Base-by-base conservation (phyloP, 2,797 vertebrate species). In the Ptychadena robeensis region DNA sequence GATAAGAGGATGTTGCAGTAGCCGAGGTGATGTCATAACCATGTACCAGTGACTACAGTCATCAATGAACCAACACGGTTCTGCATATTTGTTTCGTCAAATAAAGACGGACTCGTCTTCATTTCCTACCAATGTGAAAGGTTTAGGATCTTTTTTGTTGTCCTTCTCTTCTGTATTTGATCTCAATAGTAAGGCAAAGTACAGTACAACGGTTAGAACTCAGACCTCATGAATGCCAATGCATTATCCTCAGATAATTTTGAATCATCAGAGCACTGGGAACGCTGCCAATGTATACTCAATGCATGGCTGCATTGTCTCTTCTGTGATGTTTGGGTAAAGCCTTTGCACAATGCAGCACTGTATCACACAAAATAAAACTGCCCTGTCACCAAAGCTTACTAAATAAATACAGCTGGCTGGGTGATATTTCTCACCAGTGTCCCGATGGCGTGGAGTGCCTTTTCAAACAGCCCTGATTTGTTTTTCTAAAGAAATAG, bases 401-500 rank as follows among this genome's bases (percentile, higher is more conserved):
- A 32, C 63, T 80, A 77, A 63, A 80, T 64, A 70, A 87, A 85
- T 75, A 63, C 15, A 87, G 61, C 31, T 40, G 72, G 53, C 69
- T 37, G 75, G 85, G 80, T 2, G 28, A 27, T 64, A 68, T 40
- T 76, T n/a, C 81, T 84, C 32, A 3, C 68, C 63, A 84, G 61
- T 68, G 83, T 61, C 30, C 74, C 4, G 30, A 75, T 81, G 70
- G 9, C 61, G 40, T 0, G 0, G 7, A 85, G 15, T 9, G 1
- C 0, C 1, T 86, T 86, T 86, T 63, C 75, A 44, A 85, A 81
- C 0, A 85, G 18, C 0, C 78, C 57, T 44, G 30, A 74, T 73
- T 85, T 84, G 27, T 81, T 65, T 80, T 78, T 38, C 70, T 86
- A 86, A 87, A 73, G 15, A 71, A 76, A 53, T 77, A 81, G 10